phyloP scores from a whole-genome alignment of 1,140 invertebrate species.

The Pseudoatta argentina region DNA sequence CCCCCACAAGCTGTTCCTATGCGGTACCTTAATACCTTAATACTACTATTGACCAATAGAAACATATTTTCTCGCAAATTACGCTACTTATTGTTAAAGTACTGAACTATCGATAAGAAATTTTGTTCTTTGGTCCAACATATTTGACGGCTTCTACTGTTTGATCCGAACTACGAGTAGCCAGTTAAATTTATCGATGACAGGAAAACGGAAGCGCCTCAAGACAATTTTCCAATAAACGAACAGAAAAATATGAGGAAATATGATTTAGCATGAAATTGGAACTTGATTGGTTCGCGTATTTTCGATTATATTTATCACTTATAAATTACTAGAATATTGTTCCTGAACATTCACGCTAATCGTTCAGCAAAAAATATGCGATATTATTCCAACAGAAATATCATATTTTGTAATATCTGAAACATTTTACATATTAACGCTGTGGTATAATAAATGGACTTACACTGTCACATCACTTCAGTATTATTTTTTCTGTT shows the following conservation, averaged over 20 bases:
- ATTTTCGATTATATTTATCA: conserved; percentile 21
- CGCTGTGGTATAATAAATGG: background rate
- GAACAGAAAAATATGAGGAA: conserved; percentile 53
- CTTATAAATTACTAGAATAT: conserved; percentile 32
- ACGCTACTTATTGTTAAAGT: background rate
- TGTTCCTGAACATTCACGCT: background rate
- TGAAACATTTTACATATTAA: background rate
- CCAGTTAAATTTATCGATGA: conserved; percentile 64
- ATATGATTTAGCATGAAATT: conserved; percentile 64
- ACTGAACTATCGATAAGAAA: conserved; percentile 33
- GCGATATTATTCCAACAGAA: background rate
- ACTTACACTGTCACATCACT: background rate
- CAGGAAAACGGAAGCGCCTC: conserved; percentile 60
- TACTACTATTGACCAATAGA: background rate
- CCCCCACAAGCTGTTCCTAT: too few species aligned
- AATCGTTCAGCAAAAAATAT: background rate
- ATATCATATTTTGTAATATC: background rate
- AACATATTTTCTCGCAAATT: conserved; percentile 15
- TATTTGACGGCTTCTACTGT: conserved; percentile 38
- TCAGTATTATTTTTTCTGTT: background rate
- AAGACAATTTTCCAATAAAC: conserved; percentile 65
- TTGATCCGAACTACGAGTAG: conserved; percentile 20
- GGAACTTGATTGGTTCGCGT: background rate
- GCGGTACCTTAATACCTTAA: too few species aligned
- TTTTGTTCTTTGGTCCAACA: conserved; percentile 40